phyloP scores from a whole-genome alignment of 2,113 vertebrate genomes.

The Xiphophorus couchianus region DNA sequence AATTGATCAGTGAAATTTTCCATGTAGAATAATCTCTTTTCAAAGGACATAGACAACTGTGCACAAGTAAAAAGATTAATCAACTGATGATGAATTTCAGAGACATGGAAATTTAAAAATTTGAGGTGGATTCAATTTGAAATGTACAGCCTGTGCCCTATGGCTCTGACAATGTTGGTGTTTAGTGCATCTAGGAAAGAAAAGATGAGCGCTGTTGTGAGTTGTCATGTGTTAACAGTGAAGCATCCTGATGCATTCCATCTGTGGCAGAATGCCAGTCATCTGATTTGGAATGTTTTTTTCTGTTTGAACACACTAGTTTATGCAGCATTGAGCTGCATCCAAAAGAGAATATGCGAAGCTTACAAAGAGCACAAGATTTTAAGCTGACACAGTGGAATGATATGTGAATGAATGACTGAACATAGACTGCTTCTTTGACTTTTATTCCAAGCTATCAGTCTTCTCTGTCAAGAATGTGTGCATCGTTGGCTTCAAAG shows the following conservation, averaged over 20 bases:
- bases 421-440: not conserved
- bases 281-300: not conserved
- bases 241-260: not conserved
- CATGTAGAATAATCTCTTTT: not conserved
- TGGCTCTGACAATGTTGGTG: no score
- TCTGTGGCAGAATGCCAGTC: not conserved
- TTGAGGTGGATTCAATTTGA: not conserved
- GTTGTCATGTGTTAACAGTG: not conserved
- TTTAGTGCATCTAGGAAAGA: no score
- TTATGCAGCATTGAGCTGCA: not conserved
- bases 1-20: not conserved
- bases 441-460: not conserved
- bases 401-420: not conserved
- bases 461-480: not conserved
- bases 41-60: not conserved
- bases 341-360: not conserved
- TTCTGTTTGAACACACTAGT: not conserved
- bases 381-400: not conserved
- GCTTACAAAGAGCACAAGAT: not conserved
- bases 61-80: not conserved
- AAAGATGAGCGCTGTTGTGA: no score
- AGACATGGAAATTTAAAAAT: not conserved
- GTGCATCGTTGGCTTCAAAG: not conserved
- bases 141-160: no score
- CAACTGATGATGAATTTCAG: not conserved